Evolutionary conservation across 2,797 vertebrate genomes (phyloP).

Genomic region (Distichodus sexfasciatus): DNA sequence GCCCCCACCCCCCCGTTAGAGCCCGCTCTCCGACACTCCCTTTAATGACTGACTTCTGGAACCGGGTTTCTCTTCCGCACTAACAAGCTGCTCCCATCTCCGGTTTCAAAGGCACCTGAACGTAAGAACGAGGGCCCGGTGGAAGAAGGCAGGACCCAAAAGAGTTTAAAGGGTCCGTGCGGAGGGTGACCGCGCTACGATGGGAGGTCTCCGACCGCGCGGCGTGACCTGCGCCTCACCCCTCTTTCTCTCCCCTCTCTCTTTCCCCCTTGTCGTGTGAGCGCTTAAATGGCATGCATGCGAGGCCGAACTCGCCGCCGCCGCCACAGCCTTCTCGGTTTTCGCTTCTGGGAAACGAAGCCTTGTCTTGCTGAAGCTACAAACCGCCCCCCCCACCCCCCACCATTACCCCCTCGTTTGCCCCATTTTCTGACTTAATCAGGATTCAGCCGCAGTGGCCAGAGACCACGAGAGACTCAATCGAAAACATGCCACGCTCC

Average conservation of each 20-base stretch:
- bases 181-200: conserved; percentile 17
- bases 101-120: not conserved
- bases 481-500: conserved; percentile 64
- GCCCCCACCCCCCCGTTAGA: not conserved
- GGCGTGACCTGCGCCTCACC: conserved; percentile 15
- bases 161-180: conserved; percentile 54
- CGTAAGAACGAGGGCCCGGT: not conserved
- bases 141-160: conserved; percentile 19
- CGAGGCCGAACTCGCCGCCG: conserved; percentile 64
- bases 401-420: conserved; percentile 51
- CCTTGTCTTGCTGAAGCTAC: no score
- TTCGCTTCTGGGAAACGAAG: conserved; percentile 76
- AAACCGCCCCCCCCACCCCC: no score
- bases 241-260: not conserved
- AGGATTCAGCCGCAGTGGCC: conserved; percentile 68
- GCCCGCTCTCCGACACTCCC: conserved; percentile 7
- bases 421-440: conserved; percentile 61
- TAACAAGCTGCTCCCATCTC: conserved; percentile 34
- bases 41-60: conserved; percentile 38
- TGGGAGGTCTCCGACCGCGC: not conserved
- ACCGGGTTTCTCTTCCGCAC: conserved; percentile 9
- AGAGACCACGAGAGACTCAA: conserved; percentile 69
- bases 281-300: conserved; percentile 51
- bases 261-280: conserved; percentile 36
- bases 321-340: conserved; percentile 68